Conservation (phyloP, 2,113 vertebrate genomes). For the Acrocephalus kingi region DNA sequence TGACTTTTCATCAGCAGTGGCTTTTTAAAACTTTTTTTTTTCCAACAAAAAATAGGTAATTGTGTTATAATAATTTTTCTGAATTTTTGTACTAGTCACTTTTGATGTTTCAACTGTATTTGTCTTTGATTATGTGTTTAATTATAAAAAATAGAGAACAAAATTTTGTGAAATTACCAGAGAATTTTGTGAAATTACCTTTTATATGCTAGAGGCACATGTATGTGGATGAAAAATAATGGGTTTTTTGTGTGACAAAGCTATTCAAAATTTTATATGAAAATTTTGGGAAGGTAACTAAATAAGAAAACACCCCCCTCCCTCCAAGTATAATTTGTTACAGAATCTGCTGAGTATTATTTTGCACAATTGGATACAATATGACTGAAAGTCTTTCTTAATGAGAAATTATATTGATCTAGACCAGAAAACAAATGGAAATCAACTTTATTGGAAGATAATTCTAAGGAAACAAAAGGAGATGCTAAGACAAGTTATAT, state of each 20-base stretch:
- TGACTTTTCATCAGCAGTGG: not conserved
- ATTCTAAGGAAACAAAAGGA: not conserved
- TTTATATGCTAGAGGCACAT: not conserved
- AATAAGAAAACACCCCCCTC: not conserved
- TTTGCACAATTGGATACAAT: not conserved
- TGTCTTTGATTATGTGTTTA: not conserved
- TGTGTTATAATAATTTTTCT: not conserved
- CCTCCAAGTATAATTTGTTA: not conserved
- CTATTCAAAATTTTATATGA: not conserved
- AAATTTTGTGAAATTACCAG: constrained; percentile 1
- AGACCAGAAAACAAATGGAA: not conserved
- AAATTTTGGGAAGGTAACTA: not conserved
- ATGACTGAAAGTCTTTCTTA: not conserved
- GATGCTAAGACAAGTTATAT: not conserved
- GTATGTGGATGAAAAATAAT: not conserved
- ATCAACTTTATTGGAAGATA: not conserved
- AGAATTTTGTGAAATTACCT: constrained; percentile 10
- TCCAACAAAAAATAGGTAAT: not conserved
- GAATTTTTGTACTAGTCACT: not conserved
- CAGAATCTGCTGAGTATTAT: not conserved
- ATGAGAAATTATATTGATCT: not conserved
- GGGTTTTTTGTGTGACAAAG: not conserved
- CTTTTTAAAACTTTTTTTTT: not conserved
- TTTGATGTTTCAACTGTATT: not conserved
- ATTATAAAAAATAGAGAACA: not conserved